Evolutionary conservation across 2,113 vertebrate genomes (phyloP).

Genomic region (Gracilinanus agilis): DNA sequence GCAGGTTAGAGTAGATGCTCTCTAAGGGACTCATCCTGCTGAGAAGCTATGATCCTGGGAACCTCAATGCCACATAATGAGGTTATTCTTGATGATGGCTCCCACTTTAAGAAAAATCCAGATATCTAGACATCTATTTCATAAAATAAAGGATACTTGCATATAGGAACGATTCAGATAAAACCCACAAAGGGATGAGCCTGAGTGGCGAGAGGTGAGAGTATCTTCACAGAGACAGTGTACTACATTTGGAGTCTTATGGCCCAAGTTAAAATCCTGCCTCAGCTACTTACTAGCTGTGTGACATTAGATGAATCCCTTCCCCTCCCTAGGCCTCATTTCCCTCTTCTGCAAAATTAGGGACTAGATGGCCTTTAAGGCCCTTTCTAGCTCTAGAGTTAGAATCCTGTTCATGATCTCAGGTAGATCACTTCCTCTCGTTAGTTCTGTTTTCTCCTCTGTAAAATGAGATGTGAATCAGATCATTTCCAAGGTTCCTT

Average conservation of each 20-base stretch:
- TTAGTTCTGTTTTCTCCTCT: not conserved
- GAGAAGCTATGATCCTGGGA: not conserved
- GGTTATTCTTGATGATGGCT: not conserved
- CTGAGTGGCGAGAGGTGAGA: not conserved
- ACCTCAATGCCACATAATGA: not conserved
- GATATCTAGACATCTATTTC: not conserved
- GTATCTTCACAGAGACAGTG: not conserved
- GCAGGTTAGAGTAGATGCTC: not conserved
- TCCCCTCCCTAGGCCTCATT: not conserved
- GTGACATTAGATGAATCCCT: not conserved
- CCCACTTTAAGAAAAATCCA: not conserved
- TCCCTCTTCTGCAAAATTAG: not conserved
- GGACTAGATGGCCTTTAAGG: too few relatives aligned
- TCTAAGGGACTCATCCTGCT: not conserved
- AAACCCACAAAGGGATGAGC: not conserved
- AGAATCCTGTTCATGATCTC: too few relatives aligned
- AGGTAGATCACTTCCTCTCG: too few relatives aligned
- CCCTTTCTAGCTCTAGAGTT: too few relatives aligned
- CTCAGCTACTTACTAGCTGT: not conserved
- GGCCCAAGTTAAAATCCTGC: not conserved
- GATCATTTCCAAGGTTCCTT: not conserved
- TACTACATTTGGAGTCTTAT: not conserved
- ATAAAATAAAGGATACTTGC: not conserved
- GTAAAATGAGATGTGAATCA: not conserved
- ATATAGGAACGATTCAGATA: not conserved